Evolutionary conservation across 2,113 vertebrate genomes (phyloP).

Genomic region (Herpailurus yagouaroundi): DNA sequence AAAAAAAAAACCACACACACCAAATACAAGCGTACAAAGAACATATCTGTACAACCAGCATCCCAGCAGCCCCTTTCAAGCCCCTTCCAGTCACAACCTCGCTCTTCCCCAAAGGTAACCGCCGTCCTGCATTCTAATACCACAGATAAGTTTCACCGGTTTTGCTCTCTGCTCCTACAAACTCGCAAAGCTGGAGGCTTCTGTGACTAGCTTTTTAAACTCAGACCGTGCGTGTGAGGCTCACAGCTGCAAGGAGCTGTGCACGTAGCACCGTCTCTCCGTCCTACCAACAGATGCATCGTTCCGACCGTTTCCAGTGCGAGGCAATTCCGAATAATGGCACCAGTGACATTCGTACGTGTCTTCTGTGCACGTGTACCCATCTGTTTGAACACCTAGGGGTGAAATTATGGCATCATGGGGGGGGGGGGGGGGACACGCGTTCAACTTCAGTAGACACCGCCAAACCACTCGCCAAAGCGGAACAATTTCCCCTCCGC

Average conservation of each 20-base stretch:
- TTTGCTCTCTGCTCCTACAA: background rate
- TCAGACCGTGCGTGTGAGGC: no score
- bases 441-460: accelerated
- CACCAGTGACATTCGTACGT: background rate
- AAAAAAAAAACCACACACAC: background rate
- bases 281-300: background rate
- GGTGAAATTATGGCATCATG: background rate
- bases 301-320: background rate
- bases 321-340: background rate
- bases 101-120: background rate
- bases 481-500: no score
- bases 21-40: background rate
- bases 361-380: background rate
- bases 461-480: background rate
- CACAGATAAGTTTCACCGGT: background rate
- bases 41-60: background rate
- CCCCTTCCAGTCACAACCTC: background rate
- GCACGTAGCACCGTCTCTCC: accelerated
- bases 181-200: background rate
- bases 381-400: background rate
- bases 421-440: background rate
- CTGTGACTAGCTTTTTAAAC: background rate
- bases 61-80: background rate
- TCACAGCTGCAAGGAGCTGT: background rate
- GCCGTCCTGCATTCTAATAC: background rate